Evolutionary conservation across 2,113 vertebrate genomes (phyloP).

Genomic region (Actinemys pallida): DNA sequence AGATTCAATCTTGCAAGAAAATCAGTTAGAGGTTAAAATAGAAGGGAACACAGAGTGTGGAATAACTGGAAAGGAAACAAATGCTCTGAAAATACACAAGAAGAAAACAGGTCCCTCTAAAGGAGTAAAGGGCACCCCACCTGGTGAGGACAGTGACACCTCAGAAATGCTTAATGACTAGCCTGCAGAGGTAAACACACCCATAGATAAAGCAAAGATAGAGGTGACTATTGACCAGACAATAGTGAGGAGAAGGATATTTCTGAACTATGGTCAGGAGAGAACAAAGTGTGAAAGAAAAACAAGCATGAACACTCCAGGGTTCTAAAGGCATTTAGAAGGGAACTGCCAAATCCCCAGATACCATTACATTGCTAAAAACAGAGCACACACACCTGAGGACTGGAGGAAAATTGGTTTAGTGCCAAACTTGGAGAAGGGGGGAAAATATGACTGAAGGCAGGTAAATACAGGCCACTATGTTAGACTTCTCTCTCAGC

Average conservation of each 20-base stretch:
- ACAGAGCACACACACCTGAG: fast-evolving
- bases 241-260: not conserved
- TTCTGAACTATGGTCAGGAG: not conserved
- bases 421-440: not conserved
- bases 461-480: not conserved
- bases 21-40: constrained; percentile 9
- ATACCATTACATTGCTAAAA: not conserved
- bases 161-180: not conserved
- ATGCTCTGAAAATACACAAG: not conserved
- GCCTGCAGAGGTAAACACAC: fast-evolving
- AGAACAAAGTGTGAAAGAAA: not conserved
- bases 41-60: not conserved
- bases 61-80: not conserved
- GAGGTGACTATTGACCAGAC: not conserved
- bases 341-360: fast-evolving
- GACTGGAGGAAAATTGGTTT: not conserved
- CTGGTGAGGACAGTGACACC: not conserved
- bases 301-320: not conserved
- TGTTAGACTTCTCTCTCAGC: not conserved
- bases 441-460: not conserved
- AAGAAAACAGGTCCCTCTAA: not conserved
- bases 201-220: not conserved
- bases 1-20: not conserved
- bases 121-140: not conserved
- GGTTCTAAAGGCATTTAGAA: fast-evolving